phyloP scores from a whole-genome alignment of 2,888 invertebrate genomes.

The Entomobrya proxima region DNA sequence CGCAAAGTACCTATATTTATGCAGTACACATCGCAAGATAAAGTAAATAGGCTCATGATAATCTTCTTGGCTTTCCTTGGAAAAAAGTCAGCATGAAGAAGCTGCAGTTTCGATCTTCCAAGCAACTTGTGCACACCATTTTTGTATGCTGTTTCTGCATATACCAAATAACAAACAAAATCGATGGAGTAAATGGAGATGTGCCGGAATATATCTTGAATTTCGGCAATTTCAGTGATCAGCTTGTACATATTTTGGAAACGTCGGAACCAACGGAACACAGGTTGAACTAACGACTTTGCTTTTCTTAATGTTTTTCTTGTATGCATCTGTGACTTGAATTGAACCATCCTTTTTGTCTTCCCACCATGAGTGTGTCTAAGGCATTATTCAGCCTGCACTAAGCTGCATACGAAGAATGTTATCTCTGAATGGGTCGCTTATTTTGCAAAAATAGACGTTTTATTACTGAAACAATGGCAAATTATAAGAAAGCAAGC shows the following conservation, averaged over 20 bases:
- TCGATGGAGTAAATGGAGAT: background rate
- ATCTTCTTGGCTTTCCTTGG: background rate
- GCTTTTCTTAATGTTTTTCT: too few species aligned
- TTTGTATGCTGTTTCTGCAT: background rate
- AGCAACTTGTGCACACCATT: background rate
- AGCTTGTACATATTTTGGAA: slow-evolving; percentile 59
- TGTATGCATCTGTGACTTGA: too few species aligned
- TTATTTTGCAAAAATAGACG: too few species aligned
- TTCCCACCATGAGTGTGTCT: too few species aligned
- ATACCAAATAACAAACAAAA: background rate
- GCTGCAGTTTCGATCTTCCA: background rate
- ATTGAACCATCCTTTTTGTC: too few species aligned
- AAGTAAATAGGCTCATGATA: background rate
- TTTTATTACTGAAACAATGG: too few species aligned
- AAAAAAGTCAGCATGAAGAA: slow-evolving; percentile 6
- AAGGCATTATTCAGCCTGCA: too few species aligned
- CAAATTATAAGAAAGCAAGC: too few species aligned
- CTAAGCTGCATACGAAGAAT: too few species aligned
- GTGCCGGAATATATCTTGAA: slow-evolving; percentile 49
- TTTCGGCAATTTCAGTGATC: slow-evolving; percentile 64
- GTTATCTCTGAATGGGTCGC: too few species aligned
- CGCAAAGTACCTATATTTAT: too few species aligned
- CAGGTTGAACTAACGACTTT: background rate
- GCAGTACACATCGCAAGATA: too few species aligned
- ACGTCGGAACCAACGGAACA: slow-evolving; percentile 64